Evolutionary conservation across 2,113 vertebrate genomes (phyloP), one percentile per base, ranked within the genome.

Genomic region (Forbesichthys papilliferus): DNA sequence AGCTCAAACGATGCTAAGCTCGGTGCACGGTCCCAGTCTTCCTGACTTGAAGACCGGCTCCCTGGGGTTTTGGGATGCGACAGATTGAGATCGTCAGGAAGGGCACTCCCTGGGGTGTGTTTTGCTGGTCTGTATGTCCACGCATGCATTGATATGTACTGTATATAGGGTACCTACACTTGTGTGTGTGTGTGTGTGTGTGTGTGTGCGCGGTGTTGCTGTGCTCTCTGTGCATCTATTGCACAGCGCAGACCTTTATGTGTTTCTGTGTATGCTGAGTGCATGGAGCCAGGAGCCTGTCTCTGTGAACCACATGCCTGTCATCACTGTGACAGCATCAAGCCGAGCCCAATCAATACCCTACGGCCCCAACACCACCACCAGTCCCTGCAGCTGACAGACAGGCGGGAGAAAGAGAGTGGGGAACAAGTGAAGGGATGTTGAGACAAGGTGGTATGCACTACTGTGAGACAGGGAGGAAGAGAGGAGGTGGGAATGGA

Each of bases 61-160:
- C 86, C 82, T 55, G 81, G 85, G 85, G 83, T 80, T 85, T 42
- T 84, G 66, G 71, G 75, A 82, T 83, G 73, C 79, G 84, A 87
- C 89, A 89, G 89, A 91, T 88, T 86, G 84, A 84, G 84, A 79
- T 83, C 88, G 85, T 84, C 78, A 84, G 65, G 73, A 82, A 74
- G 66, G 68, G 69, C 71, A 81, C 83, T 76, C 71, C 71, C 65
- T 81, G 78, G 69, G 80, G 69, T 58, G 56, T 55, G 49, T 52
- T 60, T 60, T 65, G 61, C n/a, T 68, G 58, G 58, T 36, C 27
- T 62, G 54, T 49, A 13, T 62, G 66, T 46, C 11, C 58, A 42
- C 6, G 34, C 57, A 68, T 58, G 48, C 64, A 75, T 27, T 27
- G 27, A 27, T 27, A 2, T 27, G 27, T 27, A 27, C 27, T 27